Evolutionary conservation across 2,113 vertebrate species (phyloP).

Genomic region (Atlantisia rogersi): DNA sequence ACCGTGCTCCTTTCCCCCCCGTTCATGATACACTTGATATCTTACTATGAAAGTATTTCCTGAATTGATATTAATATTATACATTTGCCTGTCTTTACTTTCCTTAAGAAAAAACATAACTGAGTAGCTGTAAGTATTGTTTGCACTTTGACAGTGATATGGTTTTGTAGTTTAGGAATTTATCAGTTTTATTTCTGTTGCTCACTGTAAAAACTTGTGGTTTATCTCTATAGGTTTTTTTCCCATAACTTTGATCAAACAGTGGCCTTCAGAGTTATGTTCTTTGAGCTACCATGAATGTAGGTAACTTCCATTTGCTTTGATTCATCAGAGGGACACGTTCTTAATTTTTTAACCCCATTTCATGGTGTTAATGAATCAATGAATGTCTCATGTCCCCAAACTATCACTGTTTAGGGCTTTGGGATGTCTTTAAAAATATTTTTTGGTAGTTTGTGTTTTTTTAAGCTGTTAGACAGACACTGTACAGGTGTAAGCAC

Average conservation of each 20-base stretch:
- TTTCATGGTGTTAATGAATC: not conserved
- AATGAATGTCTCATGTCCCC: not conserved
- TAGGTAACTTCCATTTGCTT: not conserved
- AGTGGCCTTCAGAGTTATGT: not conserved
- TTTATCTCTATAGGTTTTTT: slow-evolving; percentile 14
- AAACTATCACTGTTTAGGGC: not conserved
- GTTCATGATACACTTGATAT: slow-evolving; percentile 14
- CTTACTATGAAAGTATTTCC: slow-evolving; percentile 28
- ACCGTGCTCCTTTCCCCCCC: not conserved
- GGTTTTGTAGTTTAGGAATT: not conserved
- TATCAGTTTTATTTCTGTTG: slow-evolving; percentile 5
- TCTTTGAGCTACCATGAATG: not conserved
- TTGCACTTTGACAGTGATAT: not conserved
- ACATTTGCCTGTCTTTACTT: not conserved
- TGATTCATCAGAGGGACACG: not conserved
- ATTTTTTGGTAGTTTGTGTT: not conserved
- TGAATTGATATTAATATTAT: slow-evolving; percentile 16
- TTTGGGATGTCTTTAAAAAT: not conserved
- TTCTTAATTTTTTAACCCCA: not conserved
- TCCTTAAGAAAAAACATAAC: not conserved
- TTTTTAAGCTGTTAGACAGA: not conserved
- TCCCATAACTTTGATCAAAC: not conserved
- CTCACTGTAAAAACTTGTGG: not conserved
- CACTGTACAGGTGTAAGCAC: not conserved
- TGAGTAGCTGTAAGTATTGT: not conserved